phyloP scores from a whole-genome alignment of 2,113 vertebrate genomes.

The Todiramphus saurophagus region DNA sequence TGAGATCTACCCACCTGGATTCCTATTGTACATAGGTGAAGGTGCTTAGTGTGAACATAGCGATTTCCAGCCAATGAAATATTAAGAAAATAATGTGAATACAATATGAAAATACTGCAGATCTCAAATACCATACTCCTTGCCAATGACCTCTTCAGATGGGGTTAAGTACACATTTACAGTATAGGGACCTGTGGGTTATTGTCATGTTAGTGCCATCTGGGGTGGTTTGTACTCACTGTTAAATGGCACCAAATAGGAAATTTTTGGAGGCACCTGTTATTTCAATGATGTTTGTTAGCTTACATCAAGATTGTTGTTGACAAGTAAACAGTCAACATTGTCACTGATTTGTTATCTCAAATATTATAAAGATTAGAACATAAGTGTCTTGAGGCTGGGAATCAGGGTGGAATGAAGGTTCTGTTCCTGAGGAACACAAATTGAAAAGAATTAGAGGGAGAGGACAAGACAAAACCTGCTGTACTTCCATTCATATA shows the following conservation, averaged over 20 bases:
- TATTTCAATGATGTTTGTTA: not conserved
- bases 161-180: not conserved
- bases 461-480: not conserved
- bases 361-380: not conserved
- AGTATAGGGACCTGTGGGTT: not conserved
- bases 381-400: not conserved
- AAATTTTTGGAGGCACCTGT: not conserved
- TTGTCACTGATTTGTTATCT: not conserved
- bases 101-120: not conserved
- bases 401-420: not conserved
- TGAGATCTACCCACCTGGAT: not conserved
- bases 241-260: not conserved
- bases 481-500: not conserved
- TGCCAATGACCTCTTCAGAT: not conserved
- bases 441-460: not conserved
- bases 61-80: not conserved
- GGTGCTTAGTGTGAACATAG: not conserved
- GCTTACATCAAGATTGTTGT: not conserved
- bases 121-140: not conserved
- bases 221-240: not conserved
- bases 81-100: not conserved
- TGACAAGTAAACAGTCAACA: not conserved
- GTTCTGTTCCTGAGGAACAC: fast-evolving
- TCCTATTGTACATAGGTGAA: not conserved
- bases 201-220: not conserved